Conservation (phyloP, 2,888 invertebrate genomes). For the Tortricodes alternella region DNA sequence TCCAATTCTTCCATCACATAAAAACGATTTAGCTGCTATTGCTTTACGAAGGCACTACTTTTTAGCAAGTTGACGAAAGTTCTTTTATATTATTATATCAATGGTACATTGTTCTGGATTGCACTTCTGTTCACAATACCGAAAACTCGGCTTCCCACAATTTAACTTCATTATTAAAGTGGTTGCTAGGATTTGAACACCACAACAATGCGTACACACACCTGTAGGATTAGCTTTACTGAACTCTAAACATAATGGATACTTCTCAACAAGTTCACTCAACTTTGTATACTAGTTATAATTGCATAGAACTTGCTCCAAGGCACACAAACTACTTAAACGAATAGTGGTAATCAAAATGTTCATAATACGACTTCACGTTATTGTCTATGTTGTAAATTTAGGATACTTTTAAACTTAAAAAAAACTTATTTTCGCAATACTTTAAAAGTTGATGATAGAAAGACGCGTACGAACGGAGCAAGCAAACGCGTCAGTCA, state of each 20-base stretch:
- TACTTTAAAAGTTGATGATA: conserved; percentile 48
- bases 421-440: conserved; percentile 62
- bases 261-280: conserved; percentile 69
- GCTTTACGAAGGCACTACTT: neutral
- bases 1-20: conserved; percentile 76
- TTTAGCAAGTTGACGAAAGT: conserved; percentile 3
- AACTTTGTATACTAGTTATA: conserved; percentile 61
- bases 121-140: conserved; percentile 29
- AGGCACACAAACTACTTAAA: conserved; percentile 4
- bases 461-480: conserved; percentile 28
- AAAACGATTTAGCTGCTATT: conserved; percentile 12
- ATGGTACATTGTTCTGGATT: conserved; percentile 11
- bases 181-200: conserved; percentile 74
- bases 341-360: neutral
- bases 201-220: conserved; percentile 72
- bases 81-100: conserved; percentile 4
- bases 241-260: conserved; percentile 53
- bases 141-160: conserved; percentile 27
- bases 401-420: conserved; percentile 20
- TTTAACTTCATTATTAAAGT: conserved; percentile 44
- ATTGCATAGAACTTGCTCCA: conserved; percentile 21
- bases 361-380: conserved; percentile 5
- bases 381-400: conserved; percentile 4
- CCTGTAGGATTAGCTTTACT: conserved; percentile 70
- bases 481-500: conserved; percentile 19